Conservation (phyloP, 1,140 invertebrate species). For the Andricus grossulariae region DNA sequence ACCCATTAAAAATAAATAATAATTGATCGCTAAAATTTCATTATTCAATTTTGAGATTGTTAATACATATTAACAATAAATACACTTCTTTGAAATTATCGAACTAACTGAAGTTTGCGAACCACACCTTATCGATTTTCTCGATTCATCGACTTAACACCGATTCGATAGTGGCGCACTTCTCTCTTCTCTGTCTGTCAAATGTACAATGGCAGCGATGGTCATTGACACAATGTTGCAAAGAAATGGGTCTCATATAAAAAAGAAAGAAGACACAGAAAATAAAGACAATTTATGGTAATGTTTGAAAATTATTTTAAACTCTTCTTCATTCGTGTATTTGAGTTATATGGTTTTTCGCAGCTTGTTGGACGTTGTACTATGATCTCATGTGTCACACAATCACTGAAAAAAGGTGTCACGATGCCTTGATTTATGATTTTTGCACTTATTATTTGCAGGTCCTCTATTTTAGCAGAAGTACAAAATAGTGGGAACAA, state of each 20-base stretch:
- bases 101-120: no score
- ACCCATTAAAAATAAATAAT: no score
- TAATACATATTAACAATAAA: no score
- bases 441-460: conserved; percentile 72
- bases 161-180: not conserved
- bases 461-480: conserved; percentile 94
- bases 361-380: conserved; percentile 30
- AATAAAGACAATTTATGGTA: conserved; percentile 81
- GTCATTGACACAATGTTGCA: conserved; percentile 70
- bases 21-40: no score
- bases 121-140: no score
- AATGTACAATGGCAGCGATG: conserved; percentile 64
- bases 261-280: conserved; percentile 80
- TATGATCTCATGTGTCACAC: conserved; percentile 32
- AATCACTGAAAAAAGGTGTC: conserved; percentile 27
- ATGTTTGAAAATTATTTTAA: conserved; percentile 20
- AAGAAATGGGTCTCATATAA: conserved; percentile 79
- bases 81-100: no score
- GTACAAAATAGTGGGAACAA: conserved; percentile 95
- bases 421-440: conserved; percentile 7
- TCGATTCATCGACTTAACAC: no score
- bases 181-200: conserved; percentile 1
- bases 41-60: no score
- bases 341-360: not conserved
- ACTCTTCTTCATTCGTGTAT: not conserved